Evolutionary conservation across 1,140 invertebrate species (phyloP), one percentile per base, ranked within the genome.

Genomic region (Tetramorium parvispinum): DNA sequence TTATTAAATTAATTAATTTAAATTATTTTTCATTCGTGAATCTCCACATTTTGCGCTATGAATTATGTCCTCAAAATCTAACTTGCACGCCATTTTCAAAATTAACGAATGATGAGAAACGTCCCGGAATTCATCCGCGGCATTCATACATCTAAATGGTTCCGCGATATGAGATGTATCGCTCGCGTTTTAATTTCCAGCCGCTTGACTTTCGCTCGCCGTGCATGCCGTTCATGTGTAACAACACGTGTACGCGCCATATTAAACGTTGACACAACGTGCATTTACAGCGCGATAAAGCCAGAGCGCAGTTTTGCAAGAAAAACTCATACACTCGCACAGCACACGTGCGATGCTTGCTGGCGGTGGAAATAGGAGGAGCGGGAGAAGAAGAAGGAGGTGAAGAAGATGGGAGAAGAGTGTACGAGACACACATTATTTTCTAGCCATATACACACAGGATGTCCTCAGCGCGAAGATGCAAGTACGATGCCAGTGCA

Each of bases 191-290:
- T 73, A 82, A 82, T 82, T 82, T 71, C 13, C 51, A 73, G 24
- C 18, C 51, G 51, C 53, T 82, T 71, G 46, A 82, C 13, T 57
- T 70, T 59, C 13, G 13, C 24, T 59, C 40, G 13, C 18, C 57
- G 55, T 40, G 46, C 49, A 27, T 32, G 24, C 4, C 24, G 24
- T 51, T 55, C 65, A 32, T 46, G 51, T 43, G 37, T 53, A 43
- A 51, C 49, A 51, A n/a, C 75, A 79, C n/a, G 27, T 53, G 40
- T 40, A 46, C 66, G 11, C 53, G 53, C 24, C 13, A 21, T 73
- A 82, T 82, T 82, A 82, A 57, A 70, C 37, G 65, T 82, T 82
- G 66, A 73, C 24, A 59, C 53, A 73, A 73, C 40, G 51, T 71
- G 66, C 40, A 73, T 73, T 73, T 82, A 82, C 24, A 53, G 51